phyloP scores from a whole-genome alignment of 2,113 vertebrate genomes.

The Lepus americanus region DNA sequence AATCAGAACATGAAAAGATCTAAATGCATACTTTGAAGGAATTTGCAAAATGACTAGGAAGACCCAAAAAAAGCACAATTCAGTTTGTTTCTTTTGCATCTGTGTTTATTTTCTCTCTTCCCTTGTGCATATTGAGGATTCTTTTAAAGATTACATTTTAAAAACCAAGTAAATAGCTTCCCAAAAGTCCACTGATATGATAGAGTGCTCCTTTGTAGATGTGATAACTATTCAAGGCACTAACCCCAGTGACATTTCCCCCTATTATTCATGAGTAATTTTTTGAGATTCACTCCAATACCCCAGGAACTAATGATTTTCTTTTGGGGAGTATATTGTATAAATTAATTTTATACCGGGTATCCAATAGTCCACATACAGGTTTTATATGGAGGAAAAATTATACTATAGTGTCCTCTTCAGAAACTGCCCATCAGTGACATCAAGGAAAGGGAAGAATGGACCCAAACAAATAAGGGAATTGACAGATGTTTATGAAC shows the following conservation, averaged over 20 bases:
- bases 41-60: slow-evolving; percentile 58
- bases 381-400: slow-evolving; percentile 30
- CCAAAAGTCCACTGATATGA: slow-evolving; percentile 74
- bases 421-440: background rate
- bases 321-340: slow-evolving; percentile 74
- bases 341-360: slow-evolving; percentile 76
- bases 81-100: slow-evolving; percentile 64
- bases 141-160: slow-evolving; percentile 84
- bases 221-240: slow-evolving; percentile 82
- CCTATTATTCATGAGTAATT: slow-evolving; percentile 71
- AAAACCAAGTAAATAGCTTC: slow-evolving; percentile 85
- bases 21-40: slow-evolving; percentile 66
- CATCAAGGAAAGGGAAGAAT: background rate
- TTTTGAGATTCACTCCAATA: slow-evolving; percentile 36
- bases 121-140: slow-evolving; percentile 82
- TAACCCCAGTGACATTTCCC: slow-evolving; percentile 78
- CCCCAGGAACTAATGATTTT: slow-evolving; percentile 74
- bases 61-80: slow-evolving; percentile 68
- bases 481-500: background rate
- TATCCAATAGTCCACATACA: slow-evolving; percentile 54
- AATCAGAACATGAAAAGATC: slow-evolving; percentile 74
- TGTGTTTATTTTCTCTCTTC: slow-evolving; percentile 80
- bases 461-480: background rate
- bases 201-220: slow-evolving; percentile 82
- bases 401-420: background rate